Conservation (phyloP, 2,113 vertebrate genomes). For the Tenebrosternarchus preto region DNA sequence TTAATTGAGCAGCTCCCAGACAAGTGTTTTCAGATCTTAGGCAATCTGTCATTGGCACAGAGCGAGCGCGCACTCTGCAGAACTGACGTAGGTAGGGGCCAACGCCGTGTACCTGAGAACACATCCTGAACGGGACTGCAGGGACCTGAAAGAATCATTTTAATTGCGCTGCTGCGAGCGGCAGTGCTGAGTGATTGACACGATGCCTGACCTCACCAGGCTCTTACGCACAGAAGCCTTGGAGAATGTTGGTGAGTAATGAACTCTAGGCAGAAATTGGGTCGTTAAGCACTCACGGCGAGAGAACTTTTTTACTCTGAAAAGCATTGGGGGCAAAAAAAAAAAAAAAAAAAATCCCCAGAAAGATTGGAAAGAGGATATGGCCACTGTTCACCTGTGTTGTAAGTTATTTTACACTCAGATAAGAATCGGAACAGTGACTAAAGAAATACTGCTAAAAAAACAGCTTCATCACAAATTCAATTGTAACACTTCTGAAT, state of each 20-base stretch:
- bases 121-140: neutral
- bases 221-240: neutral
- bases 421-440: neutral
- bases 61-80: neutral
- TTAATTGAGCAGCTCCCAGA: constrained; percentile 14
- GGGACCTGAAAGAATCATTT: neutral
- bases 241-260: neutral
- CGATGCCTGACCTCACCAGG: neutral
- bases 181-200: neutral
- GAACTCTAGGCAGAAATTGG: neutral
- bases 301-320: neutral
- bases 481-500: neutral
- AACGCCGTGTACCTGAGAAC: neutral
- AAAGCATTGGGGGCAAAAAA: neutral
- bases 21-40: constrained; percentile 20
- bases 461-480: neutral
- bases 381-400: neutral
- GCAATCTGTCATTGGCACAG: constrained; percentile 6
- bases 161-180: neutral
- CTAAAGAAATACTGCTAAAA: neutral
- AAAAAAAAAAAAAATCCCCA: neutral
- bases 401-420: neutral
- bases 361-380: too few relatives aligned
- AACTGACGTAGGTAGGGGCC: neutral
- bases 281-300: neutral